Evolutionary conservation across 1,140 invertebrate species (phyloP).

Genomic region (Pachypeltis micranthus): DNA sequence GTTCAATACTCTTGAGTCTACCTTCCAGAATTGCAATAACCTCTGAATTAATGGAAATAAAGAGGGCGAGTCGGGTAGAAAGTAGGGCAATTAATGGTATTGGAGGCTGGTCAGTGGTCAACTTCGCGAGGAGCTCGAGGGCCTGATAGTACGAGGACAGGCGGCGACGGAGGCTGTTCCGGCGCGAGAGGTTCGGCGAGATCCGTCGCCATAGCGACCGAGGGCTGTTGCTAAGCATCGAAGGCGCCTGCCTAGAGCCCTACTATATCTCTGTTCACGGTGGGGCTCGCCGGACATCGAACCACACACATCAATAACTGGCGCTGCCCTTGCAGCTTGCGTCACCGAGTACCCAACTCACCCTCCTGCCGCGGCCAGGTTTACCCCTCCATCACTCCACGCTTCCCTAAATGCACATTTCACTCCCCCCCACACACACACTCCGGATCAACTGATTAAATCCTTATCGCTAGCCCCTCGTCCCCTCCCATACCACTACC

Average conservation of each 20-base stretch:
- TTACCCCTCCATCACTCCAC: background rate
- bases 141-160: conserved; percentile 1
- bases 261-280: background rate
- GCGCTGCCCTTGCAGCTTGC: conserved; percentile 3
- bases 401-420: background rate
- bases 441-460: background rate
- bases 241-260: conserved; percentile 14
- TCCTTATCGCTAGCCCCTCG: background rate
- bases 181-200: background rate
- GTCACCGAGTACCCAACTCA: background rate
- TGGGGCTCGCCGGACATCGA: conserved; percentile 11
- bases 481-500: background rate
- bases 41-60: no score
- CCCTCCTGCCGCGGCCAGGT: background rate
- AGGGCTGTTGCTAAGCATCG: conserved; percentile 7
- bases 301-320: conserved; percentile 18
- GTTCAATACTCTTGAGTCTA: no score
- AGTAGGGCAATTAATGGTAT: no score
- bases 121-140: background rate
- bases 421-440: background rate
- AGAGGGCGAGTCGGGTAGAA: no score
- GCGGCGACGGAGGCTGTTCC: background rate
- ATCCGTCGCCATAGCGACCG: conserved; percentile 4
- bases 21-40: no score
- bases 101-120: no score